Conservation (phyloP, 2,888 invertebrate genomes). For the Nomada lathburiana region DNA sequence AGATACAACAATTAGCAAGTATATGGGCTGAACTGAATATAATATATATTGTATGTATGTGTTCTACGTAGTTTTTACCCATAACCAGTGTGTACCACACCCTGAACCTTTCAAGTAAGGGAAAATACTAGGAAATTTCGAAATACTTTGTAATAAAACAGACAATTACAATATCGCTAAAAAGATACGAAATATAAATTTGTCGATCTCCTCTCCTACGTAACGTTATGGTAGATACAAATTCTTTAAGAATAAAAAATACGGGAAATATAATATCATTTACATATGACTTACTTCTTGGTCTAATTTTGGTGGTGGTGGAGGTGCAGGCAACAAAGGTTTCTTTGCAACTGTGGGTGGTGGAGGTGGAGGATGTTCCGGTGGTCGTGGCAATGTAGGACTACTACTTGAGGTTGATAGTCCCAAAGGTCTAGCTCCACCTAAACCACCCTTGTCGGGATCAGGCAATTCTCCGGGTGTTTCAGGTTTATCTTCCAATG, state of each 20-base stretch:
- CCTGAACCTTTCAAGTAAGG: constrained; percentile 56
- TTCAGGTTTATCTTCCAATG: constrained; percentile 88
- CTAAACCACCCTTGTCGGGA: constrained; percentile 90
- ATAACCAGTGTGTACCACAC: constrained; percentile 68
- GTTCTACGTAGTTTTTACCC: constrained; percentile 60
- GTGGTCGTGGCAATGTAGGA: constrained; percentile 85
- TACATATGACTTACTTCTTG: constrained; percentile 85
- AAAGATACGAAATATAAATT: constrained; percentile 12
- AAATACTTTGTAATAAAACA: constrained; percentile 24
- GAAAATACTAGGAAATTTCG: constrained; percentile 39
- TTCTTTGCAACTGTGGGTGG: constrained; percentile 85
- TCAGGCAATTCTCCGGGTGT: constrained; percentile 93
- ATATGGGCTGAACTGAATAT: constrained; percentile 53
- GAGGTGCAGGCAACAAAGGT: constrained; percentile 85
- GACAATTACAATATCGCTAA: constrained; percentile 23
- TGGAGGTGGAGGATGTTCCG: constrained; percentile 85
- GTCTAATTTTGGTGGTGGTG: constrained; percentile 87
- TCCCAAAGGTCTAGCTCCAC: constrained; percentile 92
- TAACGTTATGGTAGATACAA: constrained; percentile 9
- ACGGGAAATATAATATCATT: neutral
- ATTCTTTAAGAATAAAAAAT: neutral
- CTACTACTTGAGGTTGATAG: constrained; percentile 85
- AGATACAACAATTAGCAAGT: constrained; percentile 56
- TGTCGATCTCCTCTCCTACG: constrained; percentile 2
- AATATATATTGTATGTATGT: constrained; percentile 53